Conservation (phyloP, 2,113 vertebrate genomes). For the Psammodynastes pulverulentus region DNA sequence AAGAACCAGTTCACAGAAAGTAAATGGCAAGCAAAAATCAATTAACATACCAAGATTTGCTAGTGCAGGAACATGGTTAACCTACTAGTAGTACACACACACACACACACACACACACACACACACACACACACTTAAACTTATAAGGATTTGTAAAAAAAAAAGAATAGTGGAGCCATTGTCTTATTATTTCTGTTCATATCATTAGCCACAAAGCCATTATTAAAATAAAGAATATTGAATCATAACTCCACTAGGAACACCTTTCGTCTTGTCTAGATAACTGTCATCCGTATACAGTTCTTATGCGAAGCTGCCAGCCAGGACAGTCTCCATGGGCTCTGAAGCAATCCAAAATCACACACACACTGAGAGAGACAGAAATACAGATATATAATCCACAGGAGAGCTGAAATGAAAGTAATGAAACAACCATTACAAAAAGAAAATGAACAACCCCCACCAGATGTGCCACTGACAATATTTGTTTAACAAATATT, state of each 20-base stretch:
- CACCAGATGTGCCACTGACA: neutral
- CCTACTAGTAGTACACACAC: neutral
- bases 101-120: neutral
- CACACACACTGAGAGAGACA: constrained; percentile 10
- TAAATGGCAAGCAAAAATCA: neutral
- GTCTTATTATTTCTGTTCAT: constrained; percentile 16
- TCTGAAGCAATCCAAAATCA: constrained; percentile 41
- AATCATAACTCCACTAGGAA: constrained; percentile 45
- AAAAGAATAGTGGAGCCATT: neutral
- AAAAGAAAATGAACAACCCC: neutral
- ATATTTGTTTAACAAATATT: neutral
- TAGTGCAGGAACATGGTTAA: neutral
- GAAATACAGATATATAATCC: neutral
- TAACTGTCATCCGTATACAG: constrained; percentile 26
- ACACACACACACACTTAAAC: neutral
- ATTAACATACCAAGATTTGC: neutral
- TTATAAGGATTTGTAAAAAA: neutral
- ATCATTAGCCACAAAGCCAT: constrained; percentile 32
- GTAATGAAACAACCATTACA: constrained; percentile 14
- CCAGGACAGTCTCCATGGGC: constrained; percentile 19
- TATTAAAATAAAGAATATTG: constrained; percentile 33
- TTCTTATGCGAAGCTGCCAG: constrained; percentile 37
- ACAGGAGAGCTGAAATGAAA: constrained; percentile 33
- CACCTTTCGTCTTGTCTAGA: constrained; percentile 28
- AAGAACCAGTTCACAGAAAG: neutral